phyloP scores from a whole-genome alignment of 2,113 vertebrate genomes.

The Paracyprichromis sp. region DNA sequence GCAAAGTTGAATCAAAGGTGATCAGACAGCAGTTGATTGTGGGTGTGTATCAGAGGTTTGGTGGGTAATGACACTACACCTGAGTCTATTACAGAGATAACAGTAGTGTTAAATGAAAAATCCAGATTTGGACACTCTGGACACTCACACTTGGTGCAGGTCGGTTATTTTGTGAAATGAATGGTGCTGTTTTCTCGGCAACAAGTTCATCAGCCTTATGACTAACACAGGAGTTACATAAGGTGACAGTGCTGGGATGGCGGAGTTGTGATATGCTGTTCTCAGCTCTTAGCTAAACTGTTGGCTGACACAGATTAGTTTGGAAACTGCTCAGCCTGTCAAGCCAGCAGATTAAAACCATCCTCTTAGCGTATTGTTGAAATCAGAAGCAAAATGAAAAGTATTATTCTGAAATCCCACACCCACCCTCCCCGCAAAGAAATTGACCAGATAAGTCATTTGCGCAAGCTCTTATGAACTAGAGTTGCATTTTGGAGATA shows the following conservation, averaged over 20 bases:
- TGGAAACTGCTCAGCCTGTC: not conserved
- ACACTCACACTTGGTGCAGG: not conserved
- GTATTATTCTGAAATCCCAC: not conserved
- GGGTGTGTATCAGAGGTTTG: not conserved
- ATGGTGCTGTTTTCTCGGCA: not conserved
- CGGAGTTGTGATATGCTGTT: not conserved
- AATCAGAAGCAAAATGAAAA: not conserved
- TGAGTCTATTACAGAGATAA: constrained; percentile 6
- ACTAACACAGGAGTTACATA: constrained; percentile 2
- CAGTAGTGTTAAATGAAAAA: not conserved
- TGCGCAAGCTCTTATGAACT: not conserved
- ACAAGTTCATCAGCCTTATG: not conserved
- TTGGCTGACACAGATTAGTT: not conserved
- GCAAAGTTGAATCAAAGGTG: not conserved
- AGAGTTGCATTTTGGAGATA: not conserved
- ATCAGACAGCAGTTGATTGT: not conserved
- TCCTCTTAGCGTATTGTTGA: not conserved
- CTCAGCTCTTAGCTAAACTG: not conserved
- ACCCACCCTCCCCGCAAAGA: not conserved
- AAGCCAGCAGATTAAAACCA: not conserved
- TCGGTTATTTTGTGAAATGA: not conserved
- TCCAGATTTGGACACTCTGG: not conserved
- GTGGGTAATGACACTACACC: not conserved
- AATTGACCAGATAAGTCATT: not conserved
- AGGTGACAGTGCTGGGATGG: not conserved